A percentile compares a stretch with the other conserved stretches of the same genome.
phyloP scores from a whole-genome alignment of 2,888 invertebrate species.

The Oscheius sp. region DNA sequence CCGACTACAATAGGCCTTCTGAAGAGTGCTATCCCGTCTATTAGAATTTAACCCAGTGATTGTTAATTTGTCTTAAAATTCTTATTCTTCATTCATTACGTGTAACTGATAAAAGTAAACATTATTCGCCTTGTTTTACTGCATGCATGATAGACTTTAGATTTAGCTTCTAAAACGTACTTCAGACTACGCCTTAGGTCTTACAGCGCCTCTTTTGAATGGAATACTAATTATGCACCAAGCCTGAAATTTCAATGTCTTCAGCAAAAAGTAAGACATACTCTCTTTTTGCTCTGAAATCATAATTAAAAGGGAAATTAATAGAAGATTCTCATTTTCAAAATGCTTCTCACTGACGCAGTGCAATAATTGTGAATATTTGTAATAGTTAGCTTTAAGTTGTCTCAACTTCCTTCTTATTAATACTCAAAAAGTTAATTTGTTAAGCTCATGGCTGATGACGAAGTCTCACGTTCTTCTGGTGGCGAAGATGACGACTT shows the following conservation, averaged over 20 bases:
- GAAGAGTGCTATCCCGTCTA: conserved; percentile 6
- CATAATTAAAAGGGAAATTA: too few relatives aligned
- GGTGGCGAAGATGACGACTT: conserved; percentile 26
- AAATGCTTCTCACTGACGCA: too few relatives aligned
- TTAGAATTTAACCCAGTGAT: neutral
- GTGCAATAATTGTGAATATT: too few relatives aligned
- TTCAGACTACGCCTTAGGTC: too few relatives aligned
- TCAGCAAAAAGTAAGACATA: too few relatives aligned
- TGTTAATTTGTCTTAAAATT: neutral
- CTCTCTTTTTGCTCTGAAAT: too few relatives aligned
- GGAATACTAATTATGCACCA: too few relatives aligned
- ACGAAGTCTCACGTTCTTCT: conserved; percentile 24
- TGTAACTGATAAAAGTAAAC: neutral
- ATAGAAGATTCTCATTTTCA: too few relatives aligned
- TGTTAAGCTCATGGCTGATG: conserved; percentile 11
- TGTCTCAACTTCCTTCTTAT: neutral
- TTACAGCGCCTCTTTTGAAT: too few relatives aligned
- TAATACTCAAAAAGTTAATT: neutral
- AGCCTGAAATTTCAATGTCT: too few relatives aligned
- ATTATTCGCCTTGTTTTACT: neutral
- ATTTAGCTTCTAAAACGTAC: too few relatives aligned
- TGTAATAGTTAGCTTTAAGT: neutral
- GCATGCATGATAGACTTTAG: neutral
- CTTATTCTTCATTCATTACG: conserved; percentile 1
- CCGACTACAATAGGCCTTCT: conserved; percentile 23